Evolutionary conservation across 2,113 vertebrate genomes (phyloP).

Genomic region (Cephalopholis sonnerati): DNA sequence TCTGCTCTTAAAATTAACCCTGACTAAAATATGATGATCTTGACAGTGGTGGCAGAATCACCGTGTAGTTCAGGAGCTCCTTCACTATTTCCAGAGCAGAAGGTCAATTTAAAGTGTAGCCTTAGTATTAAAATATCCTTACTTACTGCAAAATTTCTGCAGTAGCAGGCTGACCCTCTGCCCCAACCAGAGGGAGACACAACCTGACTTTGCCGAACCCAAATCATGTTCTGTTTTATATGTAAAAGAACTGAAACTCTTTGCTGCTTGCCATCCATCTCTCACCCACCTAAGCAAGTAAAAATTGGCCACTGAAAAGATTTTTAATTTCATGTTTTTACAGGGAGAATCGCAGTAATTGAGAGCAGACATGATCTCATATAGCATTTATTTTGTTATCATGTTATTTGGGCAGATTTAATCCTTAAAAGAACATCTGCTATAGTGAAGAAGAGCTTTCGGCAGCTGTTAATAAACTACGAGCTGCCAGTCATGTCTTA

Average conservation of each 20-base stretch:
- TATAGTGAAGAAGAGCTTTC: conserved; percentile 34
- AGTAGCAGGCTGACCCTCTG: conserved; percentile 12
- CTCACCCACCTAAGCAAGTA: background rate
- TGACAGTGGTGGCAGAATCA: conserved; percentile 14
- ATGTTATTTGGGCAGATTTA: conserved; percentile 56
- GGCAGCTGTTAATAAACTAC: conserved; percentile 73
- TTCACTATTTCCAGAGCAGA: background rate
- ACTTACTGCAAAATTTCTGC: conserved; percentile 28
- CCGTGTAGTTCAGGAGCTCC: conserved; percentile 10
- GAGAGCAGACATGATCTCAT: conserved; percentile 33
- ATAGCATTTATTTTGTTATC: conserved; percentile 46
- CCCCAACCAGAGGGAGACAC: background rate
- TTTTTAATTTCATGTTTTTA: conserved; percentile 46
- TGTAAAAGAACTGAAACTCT: background rate
- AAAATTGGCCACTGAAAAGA: background rate
- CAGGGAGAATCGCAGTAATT: conserved; percentile 36
- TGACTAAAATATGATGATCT: conserved; percentile 13
- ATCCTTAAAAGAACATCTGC: conserved; percentile 74
- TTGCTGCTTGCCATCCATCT: background rate
- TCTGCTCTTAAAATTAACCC: background rate
- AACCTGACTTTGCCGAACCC: background rate
- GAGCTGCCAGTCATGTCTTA: conserved; percentile 71
- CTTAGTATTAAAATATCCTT: background rate
- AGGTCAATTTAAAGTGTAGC: conserved; percentile 7
- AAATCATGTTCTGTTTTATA: background rate